Evolutionary conservation across 2,113 vertebrate species (phyloP), one percentile per base, ranked within the genome.

Genomic region (Ammospiza nelsoni): DNA sequence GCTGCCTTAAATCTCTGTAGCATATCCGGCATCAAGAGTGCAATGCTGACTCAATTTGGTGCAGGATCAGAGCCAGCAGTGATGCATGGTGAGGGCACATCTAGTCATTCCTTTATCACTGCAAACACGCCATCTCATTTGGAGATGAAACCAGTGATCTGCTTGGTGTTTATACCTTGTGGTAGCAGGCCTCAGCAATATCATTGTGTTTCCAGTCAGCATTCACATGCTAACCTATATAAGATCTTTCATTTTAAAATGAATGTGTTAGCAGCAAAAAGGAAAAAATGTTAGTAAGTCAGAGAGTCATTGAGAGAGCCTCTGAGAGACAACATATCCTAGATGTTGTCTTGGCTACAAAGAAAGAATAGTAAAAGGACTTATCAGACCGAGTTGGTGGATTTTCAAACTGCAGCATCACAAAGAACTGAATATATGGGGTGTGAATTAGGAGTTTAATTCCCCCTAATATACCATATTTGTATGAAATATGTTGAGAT

Each of bases 231-330:
- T 86, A 55, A 65, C 62, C 44, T n/a, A 4, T n/a, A 33, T 49
- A n/a, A n/a, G 7, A 14, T 54, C 87, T 81, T 90, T 62, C 43
- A 62, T 27, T 92, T 62, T n/a, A 23, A 58, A 87, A 69, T 46
- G 1, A 72, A 25, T 58, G 4, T 13, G 2, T 74, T 78, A 55
- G 44, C 80, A 92, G 51, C 44, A 93, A 92, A 74, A 81, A 49
- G 44, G 29, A 54, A 48, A 33, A 46, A 46, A 57, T 5, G 24
- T 68, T 51, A 58, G 49, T 85, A 87, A 88, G 62, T 72, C 33
- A 92, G 44, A 84, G 79, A 91, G 22, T 87, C 69, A 27, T 24
- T 39, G 54, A 72, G 84, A 87, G n/a, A 93, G 16, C 8, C 88
- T 19, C n/a, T 25, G n/a, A 37, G 58, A 37, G 23, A 59, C 57